Evolutionary conservation across 1,140 invertebrate genomes (phyloP), one percentile per base, ranked within the genome.

Genomic region (Calephelis virginiensis): DNA sequence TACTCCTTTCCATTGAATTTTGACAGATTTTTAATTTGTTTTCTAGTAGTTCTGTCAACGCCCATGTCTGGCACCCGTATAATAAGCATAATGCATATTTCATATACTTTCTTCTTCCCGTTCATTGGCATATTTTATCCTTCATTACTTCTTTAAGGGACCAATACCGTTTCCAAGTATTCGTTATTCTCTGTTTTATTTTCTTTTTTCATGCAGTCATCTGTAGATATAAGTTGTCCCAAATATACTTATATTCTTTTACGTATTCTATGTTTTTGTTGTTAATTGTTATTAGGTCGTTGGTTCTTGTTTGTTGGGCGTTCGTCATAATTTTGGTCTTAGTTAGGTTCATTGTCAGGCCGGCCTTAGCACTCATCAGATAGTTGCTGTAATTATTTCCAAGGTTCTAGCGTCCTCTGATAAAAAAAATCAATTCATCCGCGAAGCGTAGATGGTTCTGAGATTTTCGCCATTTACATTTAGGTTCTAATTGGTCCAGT

Each of bases 361-460:
- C 77, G 10, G 67, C 72, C 56, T 72, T 68, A 9, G 6, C 61
- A 45, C 70, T 76, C 64, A 10, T 71, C 47, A 4, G 69, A 17
- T 68, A 78, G 46, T 66, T 75, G 66, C 53, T 73, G 66, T 43
- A 78, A 6, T 77, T 43, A 37, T 10, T 61, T 73, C 62, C 37
- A 76, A 50, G 8, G 37, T 64, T 66, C 61, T 66, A 28, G 67
- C 45, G 7, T 50, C 37, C 13, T 77, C 71, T 7, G 75, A 61
- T n/a, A 28, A 76, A 69, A 12, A 85, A 40, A 9, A 86, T 70
- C 59, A 82, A 50, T 59, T 86, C 81, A 66, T 86, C 81, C 8
- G 81, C 80, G 56, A 88, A 88, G n/a, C 78, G 70, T 64, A 86
- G 69, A 67, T 86, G 71, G n/a, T n/a, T n/a, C n/a, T n/a, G n/a